A percentile compares a stretch with the other conserved stretches of the same genome.
Evolutionary conservation across 2,113 vertebrate genomes (phyloP).

Genomic region (Sitta europaea): DNA sequence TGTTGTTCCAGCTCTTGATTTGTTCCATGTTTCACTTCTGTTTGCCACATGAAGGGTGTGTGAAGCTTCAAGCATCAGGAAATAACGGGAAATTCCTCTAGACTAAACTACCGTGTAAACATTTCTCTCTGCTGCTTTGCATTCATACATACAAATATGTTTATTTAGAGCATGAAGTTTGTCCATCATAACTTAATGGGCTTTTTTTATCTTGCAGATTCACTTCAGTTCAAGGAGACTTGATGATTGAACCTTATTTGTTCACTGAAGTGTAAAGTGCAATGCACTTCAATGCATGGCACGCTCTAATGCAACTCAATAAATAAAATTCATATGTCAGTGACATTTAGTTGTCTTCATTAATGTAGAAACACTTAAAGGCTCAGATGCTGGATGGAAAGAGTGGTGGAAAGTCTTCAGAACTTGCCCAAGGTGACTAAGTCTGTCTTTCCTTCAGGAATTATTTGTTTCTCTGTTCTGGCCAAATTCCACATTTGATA

Average conservation of each 20-base stretch:
- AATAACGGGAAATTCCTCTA: constrained; percentile 49
- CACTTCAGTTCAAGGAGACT: background rate
- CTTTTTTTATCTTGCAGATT: constrained; percentile 44
- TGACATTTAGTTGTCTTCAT: background rate
- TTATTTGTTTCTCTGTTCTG: background rate
- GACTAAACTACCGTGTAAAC: constrained; percentile 37
- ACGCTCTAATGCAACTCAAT: background rate
- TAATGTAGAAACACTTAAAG: background rate
- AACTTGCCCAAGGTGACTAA: background rate
- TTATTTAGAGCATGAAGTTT: background rate
- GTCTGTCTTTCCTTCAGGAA: background rate
- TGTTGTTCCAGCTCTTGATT: constrained; percentile 55
- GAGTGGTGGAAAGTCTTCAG: background rate
- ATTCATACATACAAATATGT: background rate
- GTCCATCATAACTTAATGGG: background rate
- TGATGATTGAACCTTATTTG: background rate
- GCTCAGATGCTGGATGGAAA: background rate
- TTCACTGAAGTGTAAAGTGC: background rate
- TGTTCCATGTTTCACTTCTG: constrained; percentile 60
- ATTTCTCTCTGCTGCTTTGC: constrained; percentile 8
- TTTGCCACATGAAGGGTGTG: constrained; percentile 50
- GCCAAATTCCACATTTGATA: background rate
- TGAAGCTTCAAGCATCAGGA: constrained; percentile 38
- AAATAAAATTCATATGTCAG: constrained; percentile 33
- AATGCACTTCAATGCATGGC: background rate